Percentiles rank a stretch among this genome's conserved stretches.
These are phyloP conservation scores for Celastrina argiolus DNA, from an alignment of 2,888 invertebrate genomes.

Conservation along the genomic window DNA sequence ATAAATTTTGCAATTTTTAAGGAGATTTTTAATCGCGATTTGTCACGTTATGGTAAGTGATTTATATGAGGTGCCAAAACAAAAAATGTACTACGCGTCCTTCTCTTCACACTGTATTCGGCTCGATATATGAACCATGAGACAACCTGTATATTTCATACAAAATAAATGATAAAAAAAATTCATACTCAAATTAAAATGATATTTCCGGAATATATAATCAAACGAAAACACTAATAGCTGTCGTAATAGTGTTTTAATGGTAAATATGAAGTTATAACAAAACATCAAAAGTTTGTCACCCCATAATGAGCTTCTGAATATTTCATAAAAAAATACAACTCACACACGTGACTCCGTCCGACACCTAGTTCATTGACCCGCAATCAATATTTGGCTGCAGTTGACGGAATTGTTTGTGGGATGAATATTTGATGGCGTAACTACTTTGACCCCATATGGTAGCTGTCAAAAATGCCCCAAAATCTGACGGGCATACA, in stretches of 20 bases:
- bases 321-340: neutral
- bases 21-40: too few species aligned
- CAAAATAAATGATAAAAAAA: too few species aligned
- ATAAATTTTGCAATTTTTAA: too few species aligned
- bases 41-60: too few species aligned
- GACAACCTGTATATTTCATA: too few species aligned
- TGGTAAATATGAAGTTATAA: neutral
- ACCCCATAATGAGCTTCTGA: neutral
- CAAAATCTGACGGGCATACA: neutral
- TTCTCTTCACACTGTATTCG: too few species aligned
- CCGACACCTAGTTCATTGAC: neutral
- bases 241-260: neutral
- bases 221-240: too few species aligned
- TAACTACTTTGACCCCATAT: neutral
- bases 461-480: conserved; percentile 1
- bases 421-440: neutral
- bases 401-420: neutral
- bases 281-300: neutral
- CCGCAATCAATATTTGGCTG: neutral
- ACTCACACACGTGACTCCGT: neutral
- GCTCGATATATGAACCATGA: too few species aligned
- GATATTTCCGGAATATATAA: too few species aligned
- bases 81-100: too few species aligned
- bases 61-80: too few species aligned
- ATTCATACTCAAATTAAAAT: too few species aligned